Conservation (phyloP, 35 echinoderm and acorn worm genomes). For the Heliocidaris tuberculata region DNA sequence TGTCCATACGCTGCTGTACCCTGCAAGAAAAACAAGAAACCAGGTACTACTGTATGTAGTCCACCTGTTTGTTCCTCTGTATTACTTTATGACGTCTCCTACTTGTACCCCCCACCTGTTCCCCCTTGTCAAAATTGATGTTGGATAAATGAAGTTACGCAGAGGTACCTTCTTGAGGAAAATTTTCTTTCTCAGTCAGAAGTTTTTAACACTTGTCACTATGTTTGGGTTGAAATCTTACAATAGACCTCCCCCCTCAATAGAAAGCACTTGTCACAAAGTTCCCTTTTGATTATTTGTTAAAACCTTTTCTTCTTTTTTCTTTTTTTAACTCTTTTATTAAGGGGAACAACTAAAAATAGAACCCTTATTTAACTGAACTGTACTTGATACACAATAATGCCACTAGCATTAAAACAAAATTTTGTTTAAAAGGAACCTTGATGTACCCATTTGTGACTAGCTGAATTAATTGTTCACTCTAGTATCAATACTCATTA, state of each 20-base stretch:
- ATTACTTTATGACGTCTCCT: too few relatives aligned
- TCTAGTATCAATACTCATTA: neutral
- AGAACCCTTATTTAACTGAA: neutral
- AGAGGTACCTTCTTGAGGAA: neutral
- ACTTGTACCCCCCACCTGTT: neutral
- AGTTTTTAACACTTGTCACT: too few relatives aligned
- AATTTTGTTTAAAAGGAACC: too few relatives aligned
- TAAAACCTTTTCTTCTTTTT: too few relatives aligned
- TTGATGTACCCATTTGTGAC: neutral
- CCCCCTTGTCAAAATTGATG: too few relatives aligned
- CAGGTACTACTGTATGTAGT: slow-evolving; percentile 26
- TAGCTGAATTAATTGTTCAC: neutral
- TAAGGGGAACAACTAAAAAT: too few relatives aligned
- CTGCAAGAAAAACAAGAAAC: slow-evolving; percentile 23
- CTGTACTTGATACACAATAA: neutral
- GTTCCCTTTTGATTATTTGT: too few relatives aligned
- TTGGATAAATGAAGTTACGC: neutral
- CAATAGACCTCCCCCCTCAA: neutral
- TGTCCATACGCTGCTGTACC: slow-evolving; percentile 5
- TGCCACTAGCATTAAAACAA: too few relatives aligned
- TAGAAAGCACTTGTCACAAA: neutral
- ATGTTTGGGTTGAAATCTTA: too few relatives aligned
- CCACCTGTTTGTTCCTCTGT: neutral
- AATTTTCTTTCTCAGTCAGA: too few relatives aligned
- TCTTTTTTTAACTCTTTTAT: too few relatives aligned